phyloP scores from a whole-genome alignment of 2,888 invertebrate species.

The Limnephilus marmoratus region DNA sequence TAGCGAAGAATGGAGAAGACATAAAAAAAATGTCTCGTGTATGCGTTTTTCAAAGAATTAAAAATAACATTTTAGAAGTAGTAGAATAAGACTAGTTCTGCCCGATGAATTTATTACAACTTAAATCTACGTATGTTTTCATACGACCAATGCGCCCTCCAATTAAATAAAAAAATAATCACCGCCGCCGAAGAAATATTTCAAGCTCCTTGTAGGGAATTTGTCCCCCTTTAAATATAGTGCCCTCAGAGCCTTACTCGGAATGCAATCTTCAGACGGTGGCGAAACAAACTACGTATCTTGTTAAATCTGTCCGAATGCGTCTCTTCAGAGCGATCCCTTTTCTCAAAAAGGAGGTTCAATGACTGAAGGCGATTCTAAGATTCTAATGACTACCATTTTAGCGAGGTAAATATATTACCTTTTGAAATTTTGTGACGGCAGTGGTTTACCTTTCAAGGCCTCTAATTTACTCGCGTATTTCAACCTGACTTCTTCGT shows the following conservation, averaged over 20 bases:
- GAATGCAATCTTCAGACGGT: neutral
- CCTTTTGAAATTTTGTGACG: constrained; percentile 10
- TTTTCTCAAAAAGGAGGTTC: constrained; percentile 16
- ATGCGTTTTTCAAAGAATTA: neutral
- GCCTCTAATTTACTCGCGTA: neutral
- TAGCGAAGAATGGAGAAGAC: neutral
- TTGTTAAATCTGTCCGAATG: neutral
- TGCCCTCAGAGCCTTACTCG: neutral
- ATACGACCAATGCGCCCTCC: neutral
- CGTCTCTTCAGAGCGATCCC: constrained; percentile 14
- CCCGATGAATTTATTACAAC: neutral
- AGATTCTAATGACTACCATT: constrained; percentile 44
- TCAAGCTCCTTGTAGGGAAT: neutral
- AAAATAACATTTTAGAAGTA: no score
- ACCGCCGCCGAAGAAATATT: neutral
- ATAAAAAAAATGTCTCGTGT: neutral
- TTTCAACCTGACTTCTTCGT: neutral
- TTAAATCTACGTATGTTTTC: neutral
- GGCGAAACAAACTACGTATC: neutral
- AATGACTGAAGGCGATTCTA: constrained; percentile 27
- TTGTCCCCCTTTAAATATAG: neutral
- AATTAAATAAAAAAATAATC: neutral
- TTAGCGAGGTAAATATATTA: constrained; percentile 2
- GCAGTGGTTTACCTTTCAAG: constrained; percentile 11
- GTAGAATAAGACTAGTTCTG: neutral